Evolutionary conservation across 2,888 invertebrate species (phyloP).

Genomic region (Seira ritae): DNA sequence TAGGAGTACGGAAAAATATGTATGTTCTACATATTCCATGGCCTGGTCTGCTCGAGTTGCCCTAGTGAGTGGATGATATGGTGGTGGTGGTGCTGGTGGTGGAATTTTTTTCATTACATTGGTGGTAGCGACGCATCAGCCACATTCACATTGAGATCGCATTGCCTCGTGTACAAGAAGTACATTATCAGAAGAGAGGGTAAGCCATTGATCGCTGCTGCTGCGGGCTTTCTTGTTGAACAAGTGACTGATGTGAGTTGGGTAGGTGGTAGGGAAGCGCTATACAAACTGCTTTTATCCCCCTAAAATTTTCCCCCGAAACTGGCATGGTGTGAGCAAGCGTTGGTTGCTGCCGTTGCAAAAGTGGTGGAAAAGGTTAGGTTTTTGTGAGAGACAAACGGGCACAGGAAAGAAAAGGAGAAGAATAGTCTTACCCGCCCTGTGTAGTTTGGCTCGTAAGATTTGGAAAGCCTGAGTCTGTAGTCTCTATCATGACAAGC

Average conservation of each 20-base stretch:
- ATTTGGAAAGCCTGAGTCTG: too few species aligned
- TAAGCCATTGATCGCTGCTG: conserved; percentile 70
- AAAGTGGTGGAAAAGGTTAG: too few species aligned
- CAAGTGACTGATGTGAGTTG: too few species aligned
- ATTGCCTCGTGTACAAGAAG: conserved; percentile 53
- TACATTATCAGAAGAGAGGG: conserved; percentile 56
- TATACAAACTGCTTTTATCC: not conserved
- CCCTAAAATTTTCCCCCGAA: not conserved
- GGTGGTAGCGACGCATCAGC: not conserved
- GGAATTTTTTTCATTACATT: not conserved
- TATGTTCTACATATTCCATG: not conserved
- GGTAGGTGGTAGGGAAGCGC: conserved; percentile 61
- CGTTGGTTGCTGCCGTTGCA: too few species aligned
- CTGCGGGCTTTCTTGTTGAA: conserved; percentile 53
- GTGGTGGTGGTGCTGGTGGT: conserved; percentile 44
- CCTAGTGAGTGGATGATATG: conserved; percentile 25
- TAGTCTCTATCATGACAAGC: too few species aligned
- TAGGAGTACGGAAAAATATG: not conserved
- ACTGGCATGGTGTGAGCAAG: not conserved
- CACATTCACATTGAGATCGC: conserved; percentile 27
- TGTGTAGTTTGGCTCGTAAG: too few species aligned
- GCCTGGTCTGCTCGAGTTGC: not conserved
- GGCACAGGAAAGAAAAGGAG: too few species aligned
- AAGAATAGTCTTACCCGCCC: not conserved
- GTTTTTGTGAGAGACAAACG: too few species aligned